These are phyloP conservation scores for Asbolus verrucosus DNA, from an alignment of 1,140 invertebrate genomes.

Conservation along the genomic window DNA sequence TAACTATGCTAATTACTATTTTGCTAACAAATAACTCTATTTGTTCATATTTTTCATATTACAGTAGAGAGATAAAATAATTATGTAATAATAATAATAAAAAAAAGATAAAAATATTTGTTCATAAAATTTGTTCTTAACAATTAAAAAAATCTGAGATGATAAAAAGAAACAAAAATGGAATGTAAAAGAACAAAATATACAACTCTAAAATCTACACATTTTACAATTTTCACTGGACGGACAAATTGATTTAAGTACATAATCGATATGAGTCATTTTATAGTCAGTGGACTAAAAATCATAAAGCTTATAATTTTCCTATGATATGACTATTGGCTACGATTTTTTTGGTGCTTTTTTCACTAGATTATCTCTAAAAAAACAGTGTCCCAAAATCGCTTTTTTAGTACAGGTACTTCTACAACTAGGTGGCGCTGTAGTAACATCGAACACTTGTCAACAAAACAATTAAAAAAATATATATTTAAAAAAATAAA, in stretches of 20 bases:
- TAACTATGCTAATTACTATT: constrained; percentile 18
- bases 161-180: not conserved
- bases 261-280: constrained; percentile 11
- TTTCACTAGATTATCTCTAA: constrained; percentile 30
- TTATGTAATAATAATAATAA: no score
- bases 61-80: constrained; percentile 11
- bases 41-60: constrained; percentile 18
- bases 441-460: constrained; percentile 34
- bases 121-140: not conserved
- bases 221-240: constrained; percentile 39
- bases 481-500: constrained; percentile 38
- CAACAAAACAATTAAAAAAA: constrained; percentile 43
- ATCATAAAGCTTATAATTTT: constrained; percentile 1
- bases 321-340: constrained; percentile 7
- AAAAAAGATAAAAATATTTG: constrained; percentile 19
- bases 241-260: constrained; percentile 26
- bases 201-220: constrained; percentile 43
- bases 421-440: constrained; percentile 35
- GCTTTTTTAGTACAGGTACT: constrained; percentile 32
- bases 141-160: not conserved
- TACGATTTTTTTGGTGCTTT: constrained; percentile 25
- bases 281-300: constrained; percentile 17
- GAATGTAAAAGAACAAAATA: not conserved
- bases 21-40: constrained; percentile 25
- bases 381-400: constrained; percentile 32